phyloP scores from a whole-genome alignment of 1,140 invertebrate species.

The Nylanderia fulva region DNA sequence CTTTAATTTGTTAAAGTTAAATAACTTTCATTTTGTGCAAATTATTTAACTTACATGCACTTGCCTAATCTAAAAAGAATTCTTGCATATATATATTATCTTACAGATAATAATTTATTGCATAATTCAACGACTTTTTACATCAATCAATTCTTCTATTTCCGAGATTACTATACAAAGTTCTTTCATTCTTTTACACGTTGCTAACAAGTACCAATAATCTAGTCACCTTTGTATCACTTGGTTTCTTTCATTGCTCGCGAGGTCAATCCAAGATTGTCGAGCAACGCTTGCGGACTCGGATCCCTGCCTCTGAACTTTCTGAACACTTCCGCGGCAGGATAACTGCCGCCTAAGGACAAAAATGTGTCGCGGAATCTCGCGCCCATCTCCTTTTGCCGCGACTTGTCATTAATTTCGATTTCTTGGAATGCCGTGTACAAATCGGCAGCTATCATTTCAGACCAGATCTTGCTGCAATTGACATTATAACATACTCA shows the following conservation, averaged over 20 bases:
- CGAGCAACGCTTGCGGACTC: slow-evolving; percentile 92
- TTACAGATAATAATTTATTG: slow-evolving; percentile 44
- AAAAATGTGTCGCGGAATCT: slow-evolving; percentile 95
- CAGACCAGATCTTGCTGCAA: slow-evolving; percentile 91
- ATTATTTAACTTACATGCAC: background rate
- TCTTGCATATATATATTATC: background rate
- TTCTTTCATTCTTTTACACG: background rate
- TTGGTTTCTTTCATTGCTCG: background rate
- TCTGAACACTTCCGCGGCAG: slow-evolving; percentile 94
- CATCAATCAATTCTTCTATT: background rate
- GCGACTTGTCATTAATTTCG: slow-evolving; percentile 81
- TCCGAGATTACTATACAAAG: slow-evolving; percentile 18
- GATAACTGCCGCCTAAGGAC: slow-evolving; percentile 92
- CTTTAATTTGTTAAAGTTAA: too few relatives aligned
- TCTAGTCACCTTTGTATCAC: background rate
- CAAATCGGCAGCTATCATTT: slow-evolving; percentile 95
- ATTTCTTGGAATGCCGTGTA: slow-evolving; percentile 94
- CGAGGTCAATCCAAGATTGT: slow-evolving; percentile 86
- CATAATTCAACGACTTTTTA: background rate
- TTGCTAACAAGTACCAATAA: background rate
- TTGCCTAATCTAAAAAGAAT: background rate
- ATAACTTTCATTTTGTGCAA: background rate
- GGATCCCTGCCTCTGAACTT: slow-evolving; percentile 96
- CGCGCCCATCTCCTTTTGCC: slow-evolving; percentile 87
- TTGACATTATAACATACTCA: background rate